Evolutionary conservation across 2,113 vertebrate genomes (phyloP).

Genomic region (Machaerirhynchus nigripectus): DNA sequence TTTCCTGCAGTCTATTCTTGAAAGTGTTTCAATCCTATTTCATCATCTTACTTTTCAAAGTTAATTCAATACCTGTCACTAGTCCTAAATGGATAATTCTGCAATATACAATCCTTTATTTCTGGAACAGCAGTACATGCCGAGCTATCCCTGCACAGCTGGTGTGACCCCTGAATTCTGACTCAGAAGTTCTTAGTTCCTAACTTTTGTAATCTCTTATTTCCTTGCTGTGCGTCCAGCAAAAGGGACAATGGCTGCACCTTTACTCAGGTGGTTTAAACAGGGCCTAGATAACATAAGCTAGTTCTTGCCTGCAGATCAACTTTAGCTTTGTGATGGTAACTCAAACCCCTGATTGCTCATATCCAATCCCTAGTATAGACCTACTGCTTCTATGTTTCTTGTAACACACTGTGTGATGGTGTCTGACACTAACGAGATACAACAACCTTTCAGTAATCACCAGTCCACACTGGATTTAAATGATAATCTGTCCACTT

Average conservation of each 20-base stretch:
- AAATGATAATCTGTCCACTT: not conserved
- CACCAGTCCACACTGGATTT: not conserved
- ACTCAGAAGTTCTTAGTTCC: not conserved
- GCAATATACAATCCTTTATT: not conserved
- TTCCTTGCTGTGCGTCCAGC: not conserved
- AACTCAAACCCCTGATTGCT: not conserved
- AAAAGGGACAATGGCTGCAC: not conserved
- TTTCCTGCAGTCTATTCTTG: not conserved
- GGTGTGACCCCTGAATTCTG: not conserved
- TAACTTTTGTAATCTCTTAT: not conserved
- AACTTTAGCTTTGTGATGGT: not conserved
- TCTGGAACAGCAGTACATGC: not conserved
- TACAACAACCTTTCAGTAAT: not conserved
- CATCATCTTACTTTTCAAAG: not conserved
- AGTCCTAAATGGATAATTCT: not conserved
- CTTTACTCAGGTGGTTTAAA: fast-evolving
- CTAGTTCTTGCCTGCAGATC: not conserved
- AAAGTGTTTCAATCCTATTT: not conserved
- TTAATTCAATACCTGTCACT: not conserved
- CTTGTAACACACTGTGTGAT: not conserved
- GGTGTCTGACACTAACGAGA: not conserved
- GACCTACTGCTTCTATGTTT: not conserved
- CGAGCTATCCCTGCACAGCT: not conserved
- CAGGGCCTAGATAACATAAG: not conserved
- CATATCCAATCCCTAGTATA: not conserved